Percentiles rank a stretch among this genome's conserved stretches.
phyloP scores from a whole-genome alignment of 2,888 invertebrate genomes.

The Ophonus ardosiacus region DNA sequence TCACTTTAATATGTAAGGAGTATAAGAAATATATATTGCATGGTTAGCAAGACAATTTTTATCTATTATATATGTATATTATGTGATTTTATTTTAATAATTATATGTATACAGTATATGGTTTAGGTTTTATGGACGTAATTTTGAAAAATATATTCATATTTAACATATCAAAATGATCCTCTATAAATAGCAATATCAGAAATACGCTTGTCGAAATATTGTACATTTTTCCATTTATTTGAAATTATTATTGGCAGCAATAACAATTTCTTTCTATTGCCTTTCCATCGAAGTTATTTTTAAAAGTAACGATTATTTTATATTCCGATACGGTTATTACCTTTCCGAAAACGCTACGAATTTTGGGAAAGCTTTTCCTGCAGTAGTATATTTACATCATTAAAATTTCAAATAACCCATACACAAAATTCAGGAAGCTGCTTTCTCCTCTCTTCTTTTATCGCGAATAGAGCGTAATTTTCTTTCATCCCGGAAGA shows the following conservation, averaged over 20 bases:
- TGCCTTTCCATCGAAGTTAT: not conserved
- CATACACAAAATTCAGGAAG: conserved; percentile 24
- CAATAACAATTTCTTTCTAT: not conserved
- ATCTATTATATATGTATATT: too few relatives aligned
- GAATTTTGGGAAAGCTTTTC: conserved; percentile 7
- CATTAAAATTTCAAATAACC: conserved; percentile 45
- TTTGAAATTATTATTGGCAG: not conserved
- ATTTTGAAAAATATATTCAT: too few relatives aligned
- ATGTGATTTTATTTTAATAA: too few relatives aligned
- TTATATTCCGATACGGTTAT: conserved; percentile 3
- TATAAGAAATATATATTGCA: too few relatives aligned
- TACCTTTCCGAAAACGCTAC: not conserved
- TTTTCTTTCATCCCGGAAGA: conserved; percentile 40
- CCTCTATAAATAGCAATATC: not conserved
- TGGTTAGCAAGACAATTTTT: too few relatives aligned
- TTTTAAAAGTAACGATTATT: not conserved
- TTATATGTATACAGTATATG: too few relatives aligned
- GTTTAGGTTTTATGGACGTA: too few relatives aligned
- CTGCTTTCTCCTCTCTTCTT: conserved; percentile 27
- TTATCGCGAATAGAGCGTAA: conserved; percentile 36
- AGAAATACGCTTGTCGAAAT: not conserved
- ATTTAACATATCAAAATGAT: too few relatives aligned
- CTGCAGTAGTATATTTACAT: conserved; percentile 4
- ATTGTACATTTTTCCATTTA: not conserved
- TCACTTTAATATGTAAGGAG: too few relatives aligned